A percentile compares a stretch with the other conserved stretches of the same genome.
phyloP scores from a whole-genome alignment of 2,888 invertebrate species.

The Torymus aiolomorphi region DNA sequence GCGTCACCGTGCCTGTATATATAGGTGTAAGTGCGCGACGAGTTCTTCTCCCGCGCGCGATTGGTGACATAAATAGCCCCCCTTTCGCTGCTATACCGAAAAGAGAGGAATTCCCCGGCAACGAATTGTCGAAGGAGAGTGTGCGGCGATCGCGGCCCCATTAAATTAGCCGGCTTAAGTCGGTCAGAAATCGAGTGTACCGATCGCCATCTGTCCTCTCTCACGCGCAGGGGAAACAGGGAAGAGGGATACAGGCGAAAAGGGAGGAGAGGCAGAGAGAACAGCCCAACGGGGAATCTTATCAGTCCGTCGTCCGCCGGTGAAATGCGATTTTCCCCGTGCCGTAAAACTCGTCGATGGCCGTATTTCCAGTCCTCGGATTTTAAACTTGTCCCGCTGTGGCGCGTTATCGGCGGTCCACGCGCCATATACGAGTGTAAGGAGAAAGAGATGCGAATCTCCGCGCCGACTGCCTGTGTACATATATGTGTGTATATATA shows the following conservation, averaged over 20 bases:
- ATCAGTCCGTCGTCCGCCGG: constrained; percentile 30
- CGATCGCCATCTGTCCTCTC: constrained; percentile 30
- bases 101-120: background rate
- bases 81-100: background rate
- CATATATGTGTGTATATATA: background rate
- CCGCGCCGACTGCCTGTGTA: background rate
- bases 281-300: constrained; percentile 38
- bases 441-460: constrained; percentile 52
- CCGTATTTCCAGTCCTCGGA: constrained; percentile 17
- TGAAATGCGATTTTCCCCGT: constrained; percentile 53
- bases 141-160: background rate
- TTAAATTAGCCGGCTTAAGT: constrained; percentile 43
- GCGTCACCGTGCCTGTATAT: no score
- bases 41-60: background rate
- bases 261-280: background rate
- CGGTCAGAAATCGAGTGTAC: constrained; percentile 37
- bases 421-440: constrained; percentile 10
- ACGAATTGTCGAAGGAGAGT: constrained; percentile 18
- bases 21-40: background rate
- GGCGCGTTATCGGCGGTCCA: constrained; percentile 40
- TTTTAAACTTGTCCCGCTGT: constrained; percentile 47
- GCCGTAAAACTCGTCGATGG: constrained; percentile 41
- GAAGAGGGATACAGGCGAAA: background rate
- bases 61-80: constrained; percentile 15
- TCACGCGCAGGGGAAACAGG: background rate